These are phyloP conservation scores for Micronycteris hirsuta DNA, from an alignment of 2,113 vertebrate species.

Conservation along the genomic window DNA sequence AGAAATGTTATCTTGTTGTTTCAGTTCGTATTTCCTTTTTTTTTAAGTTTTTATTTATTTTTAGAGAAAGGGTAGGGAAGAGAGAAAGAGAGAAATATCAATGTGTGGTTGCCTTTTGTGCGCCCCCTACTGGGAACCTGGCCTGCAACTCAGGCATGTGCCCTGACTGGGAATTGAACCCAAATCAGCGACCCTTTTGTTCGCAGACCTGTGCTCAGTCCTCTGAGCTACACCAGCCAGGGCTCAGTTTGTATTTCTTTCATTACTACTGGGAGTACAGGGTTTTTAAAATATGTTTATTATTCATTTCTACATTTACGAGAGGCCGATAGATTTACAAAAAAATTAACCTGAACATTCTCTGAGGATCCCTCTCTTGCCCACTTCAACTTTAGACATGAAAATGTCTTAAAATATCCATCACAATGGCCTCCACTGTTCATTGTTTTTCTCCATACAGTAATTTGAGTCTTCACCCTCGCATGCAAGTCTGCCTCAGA, in stretches of 20 bases:
- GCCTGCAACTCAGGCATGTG: no score
- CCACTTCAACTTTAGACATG: background rate
- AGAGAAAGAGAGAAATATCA: no score
- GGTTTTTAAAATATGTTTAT: background rate
- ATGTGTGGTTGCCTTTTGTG: no score
- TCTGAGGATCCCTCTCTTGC: background rate
- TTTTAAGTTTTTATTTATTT: no score
- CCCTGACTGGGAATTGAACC: no score
- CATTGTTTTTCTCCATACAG: fast-evolving
- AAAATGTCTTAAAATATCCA: background rate
- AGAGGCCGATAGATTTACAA: background rate
- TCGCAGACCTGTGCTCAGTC: no score
- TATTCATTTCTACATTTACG: background rate
- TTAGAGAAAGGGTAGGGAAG: no score
- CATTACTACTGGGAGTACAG: background rate
- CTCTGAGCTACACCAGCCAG: no score
- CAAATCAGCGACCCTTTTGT: no score
- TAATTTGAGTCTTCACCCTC: background rate
- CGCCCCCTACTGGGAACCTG: no score
- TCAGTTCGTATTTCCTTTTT: background rate
- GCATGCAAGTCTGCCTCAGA: background rate
- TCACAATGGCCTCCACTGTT: no score
- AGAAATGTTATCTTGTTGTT: background rate
- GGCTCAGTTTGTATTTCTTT: background rate
- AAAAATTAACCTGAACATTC: background rate